Conservation (phyloP, 1,140 invertebrate species). For the Cepaea nemoralis region DNA sequence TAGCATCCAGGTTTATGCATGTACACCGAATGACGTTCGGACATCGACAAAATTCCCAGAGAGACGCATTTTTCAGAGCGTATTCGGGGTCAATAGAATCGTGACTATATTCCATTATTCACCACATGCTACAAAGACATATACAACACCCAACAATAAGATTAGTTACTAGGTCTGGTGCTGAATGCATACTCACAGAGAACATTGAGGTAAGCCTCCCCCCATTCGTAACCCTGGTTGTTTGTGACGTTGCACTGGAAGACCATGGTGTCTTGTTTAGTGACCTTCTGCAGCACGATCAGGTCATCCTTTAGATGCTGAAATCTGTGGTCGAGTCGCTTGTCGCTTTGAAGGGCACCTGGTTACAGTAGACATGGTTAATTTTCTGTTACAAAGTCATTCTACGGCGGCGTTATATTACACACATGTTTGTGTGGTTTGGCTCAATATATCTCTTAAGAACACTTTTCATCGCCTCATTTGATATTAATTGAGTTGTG, state of each 20-base stretch:
- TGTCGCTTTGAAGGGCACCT: not conserved
- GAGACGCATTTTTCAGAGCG: no score
- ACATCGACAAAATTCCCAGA: no score
- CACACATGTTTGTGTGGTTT: not conserved
- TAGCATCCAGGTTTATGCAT: no score
- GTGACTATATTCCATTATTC: no score
- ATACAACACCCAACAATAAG: no score
- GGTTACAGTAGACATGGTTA: not conserved
- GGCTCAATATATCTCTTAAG: not conserved
- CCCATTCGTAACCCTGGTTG: conserved; percentile 95
- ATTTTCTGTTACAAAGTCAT: not conserved
- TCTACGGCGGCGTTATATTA: not conserved
- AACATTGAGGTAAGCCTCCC: conserved; percentile 97
- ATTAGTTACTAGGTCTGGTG: no score
- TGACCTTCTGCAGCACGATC: not conserved
- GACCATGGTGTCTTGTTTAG: conserved; percentile 88
- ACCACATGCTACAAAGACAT: no score
- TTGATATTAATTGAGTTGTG: no score
- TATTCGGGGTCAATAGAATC: no score
- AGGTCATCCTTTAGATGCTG: not conserved
- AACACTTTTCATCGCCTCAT: no score
- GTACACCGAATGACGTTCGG: no score
- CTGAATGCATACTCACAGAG: conserved; percentile 73
- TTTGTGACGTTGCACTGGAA: conserved; percentile 99
- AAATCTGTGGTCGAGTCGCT: conserved; percentile 1